Evolutionary conservation across 1,140 invertebrate genomes (phyloP), one percentile per base, ranked within the genome.

Genomic region (Drosophila mayri): DNA sequence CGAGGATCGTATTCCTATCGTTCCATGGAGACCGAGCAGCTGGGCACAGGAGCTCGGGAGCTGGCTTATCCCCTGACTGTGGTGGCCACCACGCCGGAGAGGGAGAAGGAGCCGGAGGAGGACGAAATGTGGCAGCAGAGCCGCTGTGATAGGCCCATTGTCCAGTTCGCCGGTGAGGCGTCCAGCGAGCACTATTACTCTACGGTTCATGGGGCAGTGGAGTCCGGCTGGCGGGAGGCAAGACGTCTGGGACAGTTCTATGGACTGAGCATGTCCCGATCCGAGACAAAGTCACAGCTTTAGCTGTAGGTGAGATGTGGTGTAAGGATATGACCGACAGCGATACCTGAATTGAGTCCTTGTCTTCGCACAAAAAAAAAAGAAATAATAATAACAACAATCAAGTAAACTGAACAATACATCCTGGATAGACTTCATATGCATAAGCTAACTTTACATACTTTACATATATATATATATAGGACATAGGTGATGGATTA

Each of bases 171-270:
- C 16, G 96, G 96, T 0, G 96, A 97, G 93, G 96, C 96, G 0
- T 96, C 95, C 3, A 95, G 95, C 60, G 92, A 94, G 38, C 93
- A 95, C 76, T 95, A 94, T 84, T 97, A 95, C 90, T 96, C 95
- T 14, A 96, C 96, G 2, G 97, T 96, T 1, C 97, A 98, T 91
- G 97, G 97, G 14, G 97, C 97, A 1, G 93, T 97, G 3, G 95
- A 96, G 92, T 94, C 95, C 11, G 97, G 97, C 0, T 96, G 95
- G 93, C 93, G 96, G 68, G 97, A 97, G 93, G 97, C 97, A 9
- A 94, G 96, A 11, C 76, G 92, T 11, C 28, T 93, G 14, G 90
- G 81, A 0, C 87, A 90, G 6, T 92, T 93, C 28, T 93, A 93
- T 50, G 85, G 91, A 16, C 32, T 79, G 8, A 66, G 20, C 8